Percentiles rank a stretch among this genome's conserved stretches.
Evolutionary conservation across 2,113 vertebrate genomes (phyloP).

Genomic region (Egretta garzetta): DNA sequence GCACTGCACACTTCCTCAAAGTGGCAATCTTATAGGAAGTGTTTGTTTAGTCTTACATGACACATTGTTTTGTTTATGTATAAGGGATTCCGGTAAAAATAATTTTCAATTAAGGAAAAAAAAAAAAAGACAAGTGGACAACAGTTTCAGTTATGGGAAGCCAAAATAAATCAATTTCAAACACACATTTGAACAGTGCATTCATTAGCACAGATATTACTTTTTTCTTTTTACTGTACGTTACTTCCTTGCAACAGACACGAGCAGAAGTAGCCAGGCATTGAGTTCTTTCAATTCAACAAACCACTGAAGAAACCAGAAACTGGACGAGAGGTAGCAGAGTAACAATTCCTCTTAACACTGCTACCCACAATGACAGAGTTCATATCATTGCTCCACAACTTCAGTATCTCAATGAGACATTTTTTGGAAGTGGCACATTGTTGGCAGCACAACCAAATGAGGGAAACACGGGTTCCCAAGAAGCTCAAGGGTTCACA

Average conservation of each 20-base stretch:
- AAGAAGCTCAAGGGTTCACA: background rate
- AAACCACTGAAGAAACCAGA: background rate
- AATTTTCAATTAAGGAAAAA: slow-evolving; percentile 24
- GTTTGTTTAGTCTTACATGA: slow-evolving; percentile 63
- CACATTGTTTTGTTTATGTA: slow-evolving; percentile 65
- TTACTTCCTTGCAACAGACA: background rate
- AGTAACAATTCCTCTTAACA: background rate
- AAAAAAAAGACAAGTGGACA: background rate
- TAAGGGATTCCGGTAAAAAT: slow-evolving; percentile 51
- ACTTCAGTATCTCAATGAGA: background rate
- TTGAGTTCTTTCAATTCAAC: background rate
- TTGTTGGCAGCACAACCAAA: background rate
- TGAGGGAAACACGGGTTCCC: background rate
- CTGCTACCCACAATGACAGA: background rate
- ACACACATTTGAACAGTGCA: background rate
- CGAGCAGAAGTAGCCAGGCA: background rate
- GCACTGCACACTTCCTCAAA: slow-evolving; percentile 78
- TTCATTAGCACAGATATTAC: background rate
- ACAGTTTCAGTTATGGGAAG: background rate
- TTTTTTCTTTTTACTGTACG: background rate
- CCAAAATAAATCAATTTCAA: slow-evolving; percentile 24
- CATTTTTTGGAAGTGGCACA: background rate
- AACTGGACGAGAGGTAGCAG: background rate
- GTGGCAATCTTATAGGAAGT: slow-evolving; percentile 72
- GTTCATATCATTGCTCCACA: background rate